Evolutionary conservation across 2,888 invertebrate species (phyloP).

Genomic region (Lysandra bellargus): DNA sequence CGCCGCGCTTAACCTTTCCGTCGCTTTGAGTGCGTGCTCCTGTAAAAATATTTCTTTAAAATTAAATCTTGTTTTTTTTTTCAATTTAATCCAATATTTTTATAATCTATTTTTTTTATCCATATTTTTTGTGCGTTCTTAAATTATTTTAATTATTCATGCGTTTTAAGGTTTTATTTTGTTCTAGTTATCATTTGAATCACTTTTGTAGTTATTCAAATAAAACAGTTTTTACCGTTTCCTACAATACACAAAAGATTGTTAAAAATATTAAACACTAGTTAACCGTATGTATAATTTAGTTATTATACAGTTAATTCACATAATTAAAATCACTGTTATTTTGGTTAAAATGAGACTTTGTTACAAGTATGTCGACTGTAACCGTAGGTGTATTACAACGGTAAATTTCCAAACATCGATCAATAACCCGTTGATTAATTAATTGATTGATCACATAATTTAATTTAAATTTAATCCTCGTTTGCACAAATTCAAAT

Average conservation of each 20-base stretch:
- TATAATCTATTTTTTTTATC: not conserved
- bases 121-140: not conserved
- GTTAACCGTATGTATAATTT: not conserved
- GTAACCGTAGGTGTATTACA: not conserved
- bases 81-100: not conserved
- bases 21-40: slow-evolving; percentile 69
- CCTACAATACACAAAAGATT: not conserved
- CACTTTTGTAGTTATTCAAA: not conserved
- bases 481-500: not conserved
- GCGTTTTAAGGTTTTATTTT: not conserved
- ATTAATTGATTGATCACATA: not conserved
- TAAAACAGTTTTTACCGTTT: not conserved
- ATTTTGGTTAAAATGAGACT: not conserved
- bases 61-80: not conserved
- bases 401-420: slow-evolving; percentile 13
- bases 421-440: not conserved
- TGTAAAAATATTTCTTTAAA: slow-evolving; percentile 44
- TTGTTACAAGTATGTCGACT: not conserved
- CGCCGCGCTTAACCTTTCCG: slow-evolving; percentile 59
- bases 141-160: not conserved
- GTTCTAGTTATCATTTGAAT: not conserved
- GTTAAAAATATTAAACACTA: not conserved
- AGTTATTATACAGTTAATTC: not conserved
- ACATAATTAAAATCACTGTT: slow-evolving; percentile 4
- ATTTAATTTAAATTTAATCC: not conserved